phyloP scores from a whole-genome alignment of 2,113 vertebrate species.

The Mesitornis unicolor region DNA sequence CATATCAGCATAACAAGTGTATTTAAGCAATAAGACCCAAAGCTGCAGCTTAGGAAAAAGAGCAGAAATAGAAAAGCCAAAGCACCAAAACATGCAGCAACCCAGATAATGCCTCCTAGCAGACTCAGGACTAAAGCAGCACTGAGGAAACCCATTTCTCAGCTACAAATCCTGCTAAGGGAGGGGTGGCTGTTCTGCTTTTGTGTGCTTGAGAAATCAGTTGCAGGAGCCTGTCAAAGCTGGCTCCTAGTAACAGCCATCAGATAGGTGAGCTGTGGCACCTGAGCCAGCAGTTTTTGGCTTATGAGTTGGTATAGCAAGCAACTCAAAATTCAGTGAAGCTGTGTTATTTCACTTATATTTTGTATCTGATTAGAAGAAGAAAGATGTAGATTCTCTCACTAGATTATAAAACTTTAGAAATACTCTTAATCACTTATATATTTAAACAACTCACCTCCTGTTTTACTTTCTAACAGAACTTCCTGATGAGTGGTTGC shows the following conservation, averaged over 20 bases:
- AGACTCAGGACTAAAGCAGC: background rate
- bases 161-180: fast-evolving
- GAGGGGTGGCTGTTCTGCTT: background rate
- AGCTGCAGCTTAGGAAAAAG: background rate
- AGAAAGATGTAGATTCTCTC: background rate
- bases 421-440: background rate
- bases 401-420: background rate
- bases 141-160: fast-evolving
- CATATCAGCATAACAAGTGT: background rate
- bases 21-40: background rate
- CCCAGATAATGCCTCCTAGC: fast-evolving
- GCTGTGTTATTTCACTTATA: background rate
- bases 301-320: background rate
- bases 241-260: background rate
- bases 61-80: background rate
- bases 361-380: background rate
- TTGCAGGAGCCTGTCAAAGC: background rate
- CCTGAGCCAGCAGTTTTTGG: background rate
- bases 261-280: background rate
- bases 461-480: background rate
- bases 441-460: background rate
- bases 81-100: background rate
- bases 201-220: background rate
- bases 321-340: background rate
- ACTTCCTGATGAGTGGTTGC: background rate